Evolutionary conservation across 2,888 invertebrate species (phyloP), one percentile per base, ranked within the genome.

Genomic region (Allacma fusca): DNA sequence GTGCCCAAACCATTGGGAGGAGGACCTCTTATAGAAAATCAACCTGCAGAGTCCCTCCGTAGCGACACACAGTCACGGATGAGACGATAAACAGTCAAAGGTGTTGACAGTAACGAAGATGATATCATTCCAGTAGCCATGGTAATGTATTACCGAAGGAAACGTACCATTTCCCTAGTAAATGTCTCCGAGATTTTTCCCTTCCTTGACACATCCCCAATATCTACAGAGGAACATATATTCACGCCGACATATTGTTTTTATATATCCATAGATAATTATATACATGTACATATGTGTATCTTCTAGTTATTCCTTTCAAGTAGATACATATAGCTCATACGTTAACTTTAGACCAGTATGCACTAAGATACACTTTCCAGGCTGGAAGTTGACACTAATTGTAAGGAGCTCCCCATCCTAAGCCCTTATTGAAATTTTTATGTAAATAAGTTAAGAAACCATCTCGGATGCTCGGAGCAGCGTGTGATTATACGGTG

Each of bases 61-160:
- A 9, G 40, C 40, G 4, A 2, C 9, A 16, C 9, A 34, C 34
- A 9, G 4, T 34, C 5, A 34, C 4, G 50, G 50, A 50, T 50
- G 50, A 50, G n/a, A 50, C 19, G 50, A 50, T 50, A 50, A 50
- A 50, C 1, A 50, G 50, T 50, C 50, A 50, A 50, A 50, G 50
- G 50, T 50, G 50, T 50, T 50, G 50, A 50, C 50, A 50, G 50
- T 50, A 50, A 50, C 5, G 50, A 50, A 50, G 50, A 40, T 13
- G 40, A 50, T 50, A 50, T 50, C 50, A 19, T 13, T 50, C 19
- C 50, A 50, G 50, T 50, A 50, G 50, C 50, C 5, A n/a, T 5
- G 40, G 40, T 40, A 9, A 12, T 50, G 2, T 50, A 50, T 50
- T 50, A 50, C 50, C 50, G 40, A 13, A 40, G 40, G 40, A 50